Percentiles rank a stretch among this genome's conserved stretches.
Evolutionary conservation across 2,888 invertebrate species (phyloP).

Genomic region (Euproctis similis): DNA sequence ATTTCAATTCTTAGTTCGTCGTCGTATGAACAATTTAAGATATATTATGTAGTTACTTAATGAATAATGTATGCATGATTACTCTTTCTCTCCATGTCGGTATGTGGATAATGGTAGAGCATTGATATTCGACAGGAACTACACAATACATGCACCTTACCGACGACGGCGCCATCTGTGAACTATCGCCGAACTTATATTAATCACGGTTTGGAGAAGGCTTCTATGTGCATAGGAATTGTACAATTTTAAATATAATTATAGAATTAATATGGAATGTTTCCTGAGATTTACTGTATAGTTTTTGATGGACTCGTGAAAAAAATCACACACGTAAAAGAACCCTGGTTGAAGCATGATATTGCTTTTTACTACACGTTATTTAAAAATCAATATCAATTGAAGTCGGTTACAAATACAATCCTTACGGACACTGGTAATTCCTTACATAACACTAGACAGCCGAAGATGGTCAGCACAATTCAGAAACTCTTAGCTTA

Average conservation of each 20-base stretch:
- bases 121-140: slow-evolving; percentile 7
- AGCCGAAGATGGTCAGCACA: too few species aligned
- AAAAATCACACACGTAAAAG: too few species aligned
- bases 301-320: too few species aligned
- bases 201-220: too few species aligned
- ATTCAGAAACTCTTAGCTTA: too few species aligned
- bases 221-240: neutral
- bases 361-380: too few species aligned
- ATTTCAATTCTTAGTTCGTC: neutral
- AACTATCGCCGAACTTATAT: slow-evolving; percentile 1
- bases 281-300: too few species aligned
- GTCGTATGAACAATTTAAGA: neutral
- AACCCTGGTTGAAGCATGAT: too few species aligned
- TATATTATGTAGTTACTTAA: neutral
- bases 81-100: slow-evolving; percentile 3
- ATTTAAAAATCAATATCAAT: too few species aligned
- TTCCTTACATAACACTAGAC: too few species aligned
- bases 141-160: neutral
- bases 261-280: neutral
- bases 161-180: slow-evolving; percentile 6
- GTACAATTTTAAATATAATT: neutral
- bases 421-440: too few species aligned
- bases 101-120: slow-evolving; percentile 3
- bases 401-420: too few species aligned
- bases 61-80: neutral